Evolutionary conservation across 2,113 vertebrate genomes (phyloP).

Genomic region (Cryptomyrus ogoouensis): DNA sequence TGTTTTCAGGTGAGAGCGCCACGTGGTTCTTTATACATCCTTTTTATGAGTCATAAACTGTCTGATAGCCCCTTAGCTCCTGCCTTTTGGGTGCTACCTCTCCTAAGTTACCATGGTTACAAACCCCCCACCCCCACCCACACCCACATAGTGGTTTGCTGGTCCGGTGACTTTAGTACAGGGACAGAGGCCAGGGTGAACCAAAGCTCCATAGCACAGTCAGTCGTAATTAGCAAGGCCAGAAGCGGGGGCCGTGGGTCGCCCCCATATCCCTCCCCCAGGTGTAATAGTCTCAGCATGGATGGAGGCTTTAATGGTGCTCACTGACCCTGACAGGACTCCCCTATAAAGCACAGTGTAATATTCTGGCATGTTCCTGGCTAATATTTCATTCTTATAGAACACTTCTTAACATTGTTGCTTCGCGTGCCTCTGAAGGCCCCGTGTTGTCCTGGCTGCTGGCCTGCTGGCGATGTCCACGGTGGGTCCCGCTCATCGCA

Average conservation of each 20-base stretch:
- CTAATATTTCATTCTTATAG: slow-evolving; percentile 22
- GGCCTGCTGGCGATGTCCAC: not conserved
- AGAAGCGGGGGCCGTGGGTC: slow-evolving; percentile 25
- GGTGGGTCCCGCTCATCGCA: slow-evolving; percentile 23
- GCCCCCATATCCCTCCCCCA: slow-evolving; percentile 42
- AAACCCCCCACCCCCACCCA: not conserved
- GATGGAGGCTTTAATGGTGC: slow-evolving; percentile 40
- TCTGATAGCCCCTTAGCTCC: not conserved
- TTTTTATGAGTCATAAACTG: not conserved
- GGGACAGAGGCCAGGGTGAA: slow-evolving; percentile 24
- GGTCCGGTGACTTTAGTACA: slow-evolving; percentile 43
- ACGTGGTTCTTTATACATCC: not conserved
- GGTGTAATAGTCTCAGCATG: slow-evolving; percentile 6
- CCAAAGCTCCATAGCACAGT: slow-evolving; percentile 32
- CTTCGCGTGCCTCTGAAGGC: not conserved
- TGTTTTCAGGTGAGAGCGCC: not conserved
- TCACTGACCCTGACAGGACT: slow-evolving; percentile 47
- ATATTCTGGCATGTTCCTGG: slow-evolving; percentile 37
- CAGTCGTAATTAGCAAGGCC: slow-evolving; percentile 51
- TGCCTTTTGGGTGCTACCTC: not conserved
- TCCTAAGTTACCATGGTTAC: not conserved
- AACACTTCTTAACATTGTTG: not conserved
- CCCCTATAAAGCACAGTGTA: slow-evolving; percentile 52
- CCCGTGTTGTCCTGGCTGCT: not conserved
- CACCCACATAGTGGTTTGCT: slow-evolving; percentile 22